Base-by-base conservation (phyloP, 1,140 invertebrate genomes). In the Ceratina calcarata region DNA sequence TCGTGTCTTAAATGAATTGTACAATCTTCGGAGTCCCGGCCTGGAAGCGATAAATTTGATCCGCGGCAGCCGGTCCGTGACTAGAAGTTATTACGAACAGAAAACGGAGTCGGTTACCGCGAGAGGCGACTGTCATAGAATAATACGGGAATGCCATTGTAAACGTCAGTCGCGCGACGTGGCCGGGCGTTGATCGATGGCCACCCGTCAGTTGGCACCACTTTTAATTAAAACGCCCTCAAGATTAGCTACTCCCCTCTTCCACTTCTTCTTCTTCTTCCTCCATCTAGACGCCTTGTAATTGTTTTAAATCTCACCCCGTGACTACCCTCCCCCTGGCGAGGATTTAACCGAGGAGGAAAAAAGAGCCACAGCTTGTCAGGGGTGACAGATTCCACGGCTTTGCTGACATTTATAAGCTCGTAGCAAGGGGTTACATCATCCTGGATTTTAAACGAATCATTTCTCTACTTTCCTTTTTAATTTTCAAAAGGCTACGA, bases 191-290 rank as follows among this genome's bases (percentile, higher is more conserved):
- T 93, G 92, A 93, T 93, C 91, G 91, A 93, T 93, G 89, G 91
- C 87, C 88, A 91, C 90, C 91, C 91, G 91, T 92, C 92, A 93
- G 92, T 93, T 93, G 92, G 92, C 89, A 91, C 89, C 90, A 91
- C 91, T 93, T 93, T 93, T 93, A 93, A 93, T 93, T 93, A 93
- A 93, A 93, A 86, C 91, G 80, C 91, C 92, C 91, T 91, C 91
- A 90, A 92, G 92, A 93, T 93, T 92, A 92, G 91, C 89, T 90
- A 87, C 87, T 84, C 80, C 86, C 67, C 85, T 88, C 83, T 74
- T 76, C 75, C 20, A 53, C 58, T 68, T 57, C 72, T 82, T 64
- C 70, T 45, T 68, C 24, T 53, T 55, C 49, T 16, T 20, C 8
- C 37, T 45, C 16, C 20, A 62, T 68, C 73, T 64, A 67, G 80